Percentiles rank a stretch among this genome's conserved stretches.
Conservation (phyloP, 2,797 vertebrate genomes). For the Syncerus caffer region DNA sequence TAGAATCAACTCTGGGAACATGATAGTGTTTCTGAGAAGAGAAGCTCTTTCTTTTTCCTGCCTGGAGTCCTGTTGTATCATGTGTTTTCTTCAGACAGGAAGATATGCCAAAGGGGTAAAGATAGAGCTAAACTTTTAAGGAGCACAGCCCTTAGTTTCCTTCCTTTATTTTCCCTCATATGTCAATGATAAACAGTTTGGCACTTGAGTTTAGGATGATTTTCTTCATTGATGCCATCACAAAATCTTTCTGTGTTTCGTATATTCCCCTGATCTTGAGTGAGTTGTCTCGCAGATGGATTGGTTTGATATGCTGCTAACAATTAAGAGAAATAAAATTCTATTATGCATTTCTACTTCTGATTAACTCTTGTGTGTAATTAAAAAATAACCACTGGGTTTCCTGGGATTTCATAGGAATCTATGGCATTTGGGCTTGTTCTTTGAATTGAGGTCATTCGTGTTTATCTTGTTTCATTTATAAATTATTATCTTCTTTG, state of each 20-base stretch:
- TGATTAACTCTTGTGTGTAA: slow-evolving; percentile 37
- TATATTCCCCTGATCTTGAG: not conserved
- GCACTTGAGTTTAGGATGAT: not conserved
- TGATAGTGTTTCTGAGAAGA: not conserved
- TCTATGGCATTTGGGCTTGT: slow-evolving; percentile 1
- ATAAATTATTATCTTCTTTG: not conserved
- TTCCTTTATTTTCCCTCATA: not conserved
- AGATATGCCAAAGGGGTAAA: not conserved
- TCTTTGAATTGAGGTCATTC: slow-evolving; percentile 27
- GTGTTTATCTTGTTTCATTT: slow-evolving; percentile 8
- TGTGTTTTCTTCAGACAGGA: not conserved
- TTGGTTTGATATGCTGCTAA: slow-evolving; percentile 7
- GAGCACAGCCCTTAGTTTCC: not conserved
- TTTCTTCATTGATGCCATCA: not conserved
- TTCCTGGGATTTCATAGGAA: slow-evolving; percentile 34
- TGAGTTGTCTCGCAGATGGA: slow-evolving; percentile 1
- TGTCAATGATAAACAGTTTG: not conserved
- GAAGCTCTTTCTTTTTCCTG: not conserved
- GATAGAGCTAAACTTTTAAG: not conserved
- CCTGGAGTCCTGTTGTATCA: not conserved
- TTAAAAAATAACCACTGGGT: slow-evolving; percentile 46
- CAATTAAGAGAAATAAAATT: slow-evolving; percentile 50
- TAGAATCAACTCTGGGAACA: not conserved
- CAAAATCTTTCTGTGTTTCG: slow-evolving; percentile 13
- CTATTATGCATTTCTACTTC: slow-evolving; percentile 33